Percentiles rank a stretch among this genome's conserved stretches.
phyloP scores from a whole-genome alignment of 2,113 vertebrate genomes.

The Terrapene triunguis region DNA sequence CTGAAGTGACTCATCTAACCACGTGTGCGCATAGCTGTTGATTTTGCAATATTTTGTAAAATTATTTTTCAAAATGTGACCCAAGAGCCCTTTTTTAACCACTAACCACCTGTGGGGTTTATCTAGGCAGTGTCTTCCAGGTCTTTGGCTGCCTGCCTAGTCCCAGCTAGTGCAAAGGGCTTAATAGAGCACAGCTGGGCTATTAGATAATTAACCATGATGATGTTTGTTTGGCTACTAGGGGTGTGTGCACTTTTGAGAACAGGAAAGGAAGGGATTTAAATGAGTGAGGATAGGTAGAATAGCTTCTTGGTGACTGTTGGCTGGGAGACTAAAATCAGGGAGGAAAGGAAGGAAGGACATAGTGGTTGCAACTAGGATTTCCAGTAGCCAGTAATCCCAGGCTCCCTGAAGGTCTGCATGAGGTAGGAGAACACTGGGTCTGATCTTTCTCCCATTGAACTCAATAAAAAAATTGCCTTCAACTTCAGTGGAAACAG shows the following conservation, averaged over 20 bases:
- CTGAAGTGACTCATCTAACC: slow-evolving; percentile 8
- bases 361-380: background rate
- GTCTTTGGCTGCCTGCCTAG: background rate
- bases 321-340: background rate
- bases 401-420: background rate
- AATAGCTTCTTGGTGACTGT: background rate
- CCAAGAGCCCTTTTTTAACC: background rate
- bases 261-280: background rate
- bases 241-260: background rate
- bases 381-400: background rate
- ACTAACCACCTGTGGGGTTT: background rate
- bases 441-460: background rate
- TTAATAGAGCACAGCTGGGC: background rate
- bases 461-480: background rate
- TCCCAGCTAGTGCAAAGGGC: background rate
- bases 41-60: slow-evolving; percentile 15
- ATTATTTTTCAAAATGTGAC: background rate
- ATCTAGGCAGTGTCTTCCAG: background rate
- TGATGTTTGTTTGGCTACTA: background rate
- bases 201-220: background rate
- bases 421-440: background rate
- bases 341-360: background rate
- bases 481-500: background rate
- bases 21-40: background rate
- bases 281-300: background rate